Percentiles rank a stretch among this genome's conserved stretches.
Evolutionary conservation across 2,113 vertebrate genomes (phyloP).

Genomic region (Toxotes chatareus): DNA sequence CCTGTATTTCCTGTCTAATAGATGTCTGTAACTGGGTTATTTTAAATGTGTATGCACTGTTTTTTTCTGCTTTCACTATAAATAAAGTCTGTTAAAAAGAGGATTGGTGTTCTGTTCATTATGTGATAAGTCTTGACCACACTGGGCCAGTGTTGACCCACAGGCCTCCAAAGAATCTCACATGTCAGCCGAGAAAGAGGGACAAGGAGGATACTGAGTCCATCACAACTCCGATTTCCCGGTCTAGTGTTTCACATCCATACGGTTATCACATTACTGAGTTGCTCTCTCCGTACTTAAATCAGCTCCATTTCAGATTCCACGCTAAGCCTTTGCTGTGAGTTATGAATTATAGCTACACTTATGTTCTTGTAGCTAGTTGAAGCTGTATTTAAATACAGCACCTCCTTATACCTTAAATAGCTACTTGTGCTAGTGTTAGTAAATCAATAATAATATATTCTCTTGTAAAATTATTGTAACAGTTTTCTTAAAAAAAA

Average conservation of each 20-base stretch:
- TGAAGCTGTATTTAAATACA: slow-evolving; percentile 5
- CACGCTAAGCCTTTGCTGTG: slow-evolving; percentile 24
- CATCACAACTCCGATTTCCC: slow-evolving; percentile 74
- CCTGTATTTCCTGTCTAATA: slow-evolving; percentile 45
- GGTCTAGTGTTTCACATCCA: slow-evolving; percentile 75
- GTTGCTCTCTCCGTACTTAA: slow-evolving; percentile 67
- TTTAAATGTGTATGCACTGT: slow-evolving; percentile 52
- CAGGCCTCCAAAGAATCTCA: slow-evolving; percentile 73
- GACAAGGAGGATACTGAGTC: slow-evolving; percentile 66
- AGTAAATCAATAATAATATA: neutral
- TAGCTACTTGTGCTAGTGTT: neutral
- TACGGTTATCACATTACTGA: slow-evolving; percentile 73
- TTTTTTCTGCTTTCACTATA: slow-evolving; percentile 42
- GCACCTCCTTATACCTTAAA: neutral
- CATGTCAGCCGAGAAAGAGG: slow-evolving; percentile 68
- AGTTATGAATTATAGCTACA: slow-evolving; percentile 27
- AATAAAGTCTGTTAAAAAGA: slow-evolving; percentile 75
- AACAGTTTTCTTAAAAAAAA: neutral
- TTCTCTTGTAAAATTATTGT: neutral
- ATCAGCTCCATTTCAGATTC: slow-evolving; percentile 70
- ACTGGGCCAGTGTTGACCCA: slow-evolving; percentile 58
- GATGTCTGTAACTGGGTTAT: slow-evolving; percentile 57
- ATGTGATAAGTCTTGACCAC: slow-evolving; percentile 57
- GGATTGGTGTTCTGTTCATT: slow-evolving; percentile 54
- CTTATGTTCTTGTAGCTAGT: slow-evolving; percentile 14